Evolutionary conservation across 2,113 vertebrate genomes (phyloP), one percentile per base, ranked within the genome.

Genomic region (Lanius collurio): DNA sequence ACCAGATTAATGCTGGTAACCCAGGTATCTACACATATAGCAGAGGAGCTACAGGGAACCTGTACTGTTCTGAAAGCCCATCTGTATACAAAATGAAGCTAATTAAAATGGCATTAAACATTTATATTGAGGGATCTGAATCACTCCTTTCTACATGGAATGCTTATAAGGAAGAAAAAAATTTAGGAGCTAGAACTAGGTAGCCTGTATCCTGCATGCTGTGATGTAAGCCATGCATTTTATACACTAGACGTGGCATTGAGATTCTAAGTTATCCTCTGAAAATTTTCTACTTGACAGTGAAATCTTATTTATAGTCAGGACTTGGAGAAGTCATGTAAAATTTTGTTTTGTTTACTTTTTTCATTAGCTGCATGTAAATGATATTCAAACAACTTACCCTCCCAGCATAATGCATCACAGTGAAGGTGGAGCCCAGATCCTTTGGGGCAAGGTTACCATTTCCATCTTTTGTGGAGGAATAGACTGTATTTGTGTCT

Each of bases 321-420:
- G 33, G 39, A 93, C 41, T 10, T 68, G 15, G 31, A 68, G 28
- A 84, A 63, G 8, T 4, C 37, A 44, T 7, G 13, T 11, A 52
- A 73, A 39, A 37, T 49, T 73, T 42, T 59, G 20, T 52, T 75
- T 17, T 69, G 37, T 42, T 71, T 57, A 42, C 22, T 47, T 57
- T 44, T 47, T 44, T 15, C 57, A 39, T 83, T 33, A 47, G 23
- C 24, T 10, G 6, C 24, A 39, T 75, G 10, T 17, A 70, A 62
- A 26, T 64, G 16, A 79, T 50, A 55, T 55, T 89, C 10, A 47
- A 33, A 42, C 59, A 74, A 98, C 99, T 97, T 81, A 99, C 99
- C 98, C 98, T 98, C 73, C 98, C 98, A 10, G 99, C 98, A 7
- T 98, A 99, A 97, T 99, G 99, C 97, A 98, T 97, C 80, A 99